Evolutionary conservation across 2,888 invertebrate genomes (phyloP).

Genomic region (Criorhina ranunculi): DNA sequence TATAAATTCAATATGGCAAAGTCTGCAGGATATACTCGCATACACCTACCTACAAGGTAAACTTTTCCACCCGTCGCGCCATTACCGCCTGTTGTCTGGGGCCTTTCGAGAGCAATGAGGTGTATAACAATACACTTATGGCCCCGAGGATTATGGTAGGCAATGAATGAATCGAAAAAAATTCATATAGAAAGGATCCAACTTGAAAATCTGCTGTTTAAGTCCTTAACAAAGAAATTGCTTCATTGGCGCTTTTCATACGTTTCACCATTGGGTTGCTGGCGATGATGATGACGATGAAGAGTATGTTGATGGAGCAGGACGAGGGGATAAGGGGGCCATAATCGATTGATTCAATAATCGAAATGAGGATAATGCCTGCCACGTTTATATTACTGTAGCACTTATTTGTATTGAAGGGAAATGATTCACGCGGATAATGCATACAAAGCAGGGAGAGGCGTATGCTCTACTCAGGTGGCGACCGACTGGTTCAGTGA

Average conservation of each 20-base stretch:
- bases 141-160: conserved; percentile 76
- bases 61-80: conserved; percentile 58
- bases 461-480: conserved; percentile 64
- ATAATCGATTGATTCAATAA: conserved; percentile 77
- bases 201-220: conserved; percentile 76
- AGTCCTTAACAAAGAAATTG: conserved; percentile 77
- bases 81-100: conserved; percentile 61
- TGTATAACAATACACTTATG: conserved; percentile 77
- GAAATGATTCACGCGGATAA: conserved; percentile 67
- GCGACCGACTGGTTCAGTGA: conserved; percentile 29
- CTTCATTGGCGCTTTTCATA: conserved; percentile 77
- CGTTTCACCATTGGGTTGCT: conserved; percentile 62
- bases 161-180: conserved; percentile 75
- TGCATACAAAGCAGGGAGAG: conserved; percentile 42
- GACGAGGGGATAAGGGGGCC: conserved; percentile 56
- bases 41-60: conserved; percentile 74
- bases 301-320: not conserved
- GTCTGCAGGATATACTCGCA: conserved; percentile 69
- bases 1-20: conserved; percentile 76
- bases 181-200: conserved; percentile 76
- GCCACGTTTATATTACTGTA: conserved; percentile 76
- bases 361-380: conserved; percentile 77
- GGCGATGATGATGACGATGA: conserved; percentile 23
- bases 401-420: conserved; percentile 70
- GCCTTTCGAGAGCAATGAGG: conserved; percentile 75